Evolutionary conservation across 2,888 invertebrate species (phyloP), one percentile per base, ranked within the genome.

Genomic region (Morpho helenor): DNA sequence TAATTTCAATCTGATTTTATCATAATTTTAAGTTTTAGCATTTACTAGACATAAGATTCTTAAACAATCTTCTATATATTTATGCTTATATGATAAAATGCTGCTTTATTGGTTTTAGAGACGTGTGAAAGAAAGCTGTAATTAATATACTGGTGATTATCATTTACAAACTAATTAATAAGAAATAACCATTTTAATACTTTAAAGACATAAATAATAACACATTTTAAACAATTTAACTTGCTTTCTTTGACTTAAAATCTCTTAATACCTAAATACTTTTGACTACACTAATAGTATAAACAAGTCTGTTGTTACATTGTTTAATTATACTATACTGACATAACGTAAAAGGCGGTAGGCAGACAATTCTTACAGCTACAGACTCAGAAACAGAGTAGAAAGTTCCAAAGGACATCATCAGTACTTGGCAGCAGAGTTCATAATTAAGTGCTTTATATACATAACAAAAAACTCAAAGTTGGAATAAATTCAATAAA

Each of bases 121-220:
- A 62, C 66, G 71, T 73, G 72, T 74, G 76, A 76, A 78, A 75
- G 72, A 76, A 73, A 76, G 75, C 77, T 77, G 68, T 75, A 77
- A 79, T 78, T 76, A 80, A 83, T 80, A 80, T 82, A 82, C 82
- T 84, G 83, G 82, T 79, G 78, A 84, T 84, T 78, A 82, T 80
- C 82, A 83, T 87, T 89, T 89, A 89, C 86, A 82, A 90, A 89
- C 88, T 90, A 90, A 89, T 88, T 86, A 90, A 90, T 90, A 90
- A 89, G 89, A 89, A 89, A 89, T 90, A 90, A 90, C 89, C 88
- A 87, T 87, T 89, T 88, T 89, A 90, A 90, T 90, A 90, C 90
- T 90, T 89, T 90, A 89, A 31, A 82, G 88, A 90, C 88, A 90
- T 90, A 90, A 90, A 89, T 90, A 90, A 89, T 89, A 90, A 90